Evolutionary conservation across 2,113 vertebrate species (phyloP).

Genomic region (Pseudolaguvia tuberculata): DNA sequence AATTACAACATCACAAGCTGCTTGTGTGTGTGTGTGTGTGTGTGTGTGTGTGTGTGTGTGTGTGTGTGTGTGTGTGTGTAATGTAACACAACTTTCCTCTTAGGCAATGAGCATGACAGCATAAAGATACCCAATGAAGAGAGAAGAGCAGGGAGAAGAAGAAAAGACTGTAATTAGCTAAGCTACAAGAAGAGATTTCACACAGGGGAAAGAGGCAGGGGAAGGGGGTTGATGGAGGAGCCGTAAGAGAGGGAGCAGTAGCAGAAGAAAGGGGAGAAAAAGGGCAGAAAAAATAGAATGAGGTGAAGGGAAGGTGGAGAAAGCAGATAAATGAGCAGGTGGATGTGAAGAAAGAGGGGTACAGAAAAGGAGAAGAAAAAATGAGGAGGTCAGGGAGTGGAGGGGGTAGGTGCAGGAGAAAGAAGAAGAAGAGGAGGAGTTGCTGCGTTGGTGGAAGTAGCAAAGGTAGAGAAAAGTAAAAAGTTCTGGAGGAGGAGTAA

Average conservation of each 20-base stretch:
- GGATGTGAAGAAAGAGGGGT: not conserved
- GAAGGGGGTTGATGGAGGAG: not conserved
- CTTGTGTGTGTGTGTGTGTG: not conserved
- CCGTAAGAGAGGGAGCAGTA: not conserved
- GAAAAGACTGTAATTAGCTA: conserved; percentile 15
- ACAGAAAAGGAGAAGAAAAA: not conserved
- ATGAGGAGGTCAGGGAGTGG: not conserved
- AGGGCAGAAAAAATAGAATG: not conserved
- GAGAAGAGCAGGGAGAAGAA: conserved; percentile 6
- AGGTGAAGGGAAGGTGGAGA: not conserved
- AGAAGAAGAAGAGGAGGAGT: not conserved
- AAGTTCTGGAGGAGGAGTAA: not conserved
- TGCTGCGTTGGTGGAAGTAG: not conserved
- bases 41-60: no score
- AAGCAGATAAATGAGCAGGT: not conserved
- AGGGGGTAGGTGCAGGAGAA: not conserved
- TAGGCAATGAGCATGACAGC: not conserved
- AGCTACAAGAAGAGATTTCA: conserved; percentile 11
- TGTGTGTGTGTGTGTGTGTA: no score
- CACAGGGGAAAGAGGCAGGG: not conserved
- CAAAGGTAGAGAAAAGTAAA: not conserved
- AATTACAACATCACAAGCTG: conserved; percentile 9
- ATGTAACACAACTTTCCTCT: not conserved
- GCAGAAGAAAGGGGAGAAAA: not conserved
- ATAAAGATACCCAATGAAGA: conserved; percentile 6